Base-by-base conservation (phyloP, 2,888 invertebrate genomes). In the Buathra laborator region DNA sequence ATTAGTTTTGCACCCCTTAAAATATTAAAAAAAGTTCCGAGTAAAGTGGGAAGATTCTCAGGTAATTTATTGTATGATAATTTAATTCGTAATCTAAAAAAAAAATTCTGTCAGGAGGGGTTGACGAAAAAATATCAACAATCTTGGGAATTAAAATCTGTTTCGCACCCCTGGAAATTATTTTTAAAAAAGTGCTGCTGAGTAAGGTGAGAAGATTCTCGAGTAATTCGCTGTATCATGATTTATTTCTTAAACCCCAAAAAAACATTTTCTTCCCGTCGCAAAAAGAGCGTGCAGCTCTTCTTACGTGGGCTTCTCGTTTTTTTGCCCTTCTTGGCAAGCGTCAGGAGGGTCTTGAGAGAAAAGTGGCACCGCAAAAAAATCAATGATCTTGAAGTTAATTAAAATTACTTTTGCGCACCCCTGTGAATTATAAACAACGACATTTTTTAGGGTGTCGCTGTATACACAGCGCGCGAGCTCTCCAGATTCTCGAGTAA, bases 201-300 rank as follows among this genome's bases (percentile, higher is more conserved):
- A 12, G 12, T 4, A 56, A 24, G 37, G 37, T 37, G 37, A 37
- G 37, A 37, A 37, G 6, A 3, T 46, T 46, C 14, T 62, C 32
- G 9, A 6, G 10, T 29, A 24, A 29, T 29, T 62, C 32, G 10
- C 59, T 46, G 44, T 59, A 59, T 9, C 12, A 74, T 32, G n/a
- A 59, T 74, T 62, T 59, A 44, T 62, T 16, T 46, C 19, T 24
- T 56, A 19, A 59, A 29, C 46, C 46, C 14, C n/a, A 43, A 14
- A 66, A 46, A 12, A 37, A 37, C 37, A 5, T 16, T 24, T 12
- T 12, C 16, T 51, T 43, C 46, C 14, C 43, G 10, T 37, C 64
- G 53, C 1, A 19, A 56, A 1, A 6, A 43, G 32, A 24, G 43
- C 32, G 43, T 9, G n/a, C 16, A 9, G 37, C 37, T 37, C 37